Evolutionary conservation across 2,888 invertebrate species (phyloP).

Genomic region (Mesochorus sp.): DNA sequence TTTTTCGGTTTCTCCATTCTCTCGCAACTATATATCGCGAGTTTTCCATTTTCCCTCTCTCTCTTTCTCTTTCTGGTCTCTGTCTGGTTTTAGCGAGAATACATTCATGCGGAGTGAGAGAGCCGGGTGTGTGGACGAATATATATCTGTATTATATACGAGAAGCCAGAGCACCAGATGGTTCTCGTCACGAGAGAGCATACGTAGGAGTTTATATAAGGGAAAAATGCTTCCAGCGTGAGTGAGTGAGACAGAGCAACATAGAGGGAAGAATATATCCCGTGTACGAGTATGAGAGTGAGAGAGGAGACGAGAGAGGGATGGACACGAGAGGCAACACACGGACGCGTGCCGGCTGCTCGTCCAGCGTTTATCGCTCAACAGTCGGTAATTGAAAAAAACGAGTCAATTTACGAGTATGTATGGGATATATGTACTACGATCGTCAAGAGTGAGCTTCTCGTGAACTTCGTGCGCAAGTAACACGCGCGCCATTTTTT

Average conservation of each 20-base stretch:
- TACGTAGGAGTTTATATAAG: constrained; percentile 27
- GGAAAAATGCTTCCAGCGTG: constrained; percentile 37
- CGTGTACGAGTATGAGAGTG: constrained; percentile 9
- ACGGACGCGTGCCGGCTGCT: constrained; percentile 71
- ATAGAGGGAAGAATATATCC: constrained; percentile 15
- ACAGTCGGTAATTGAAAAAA: constrained; percentile 71
- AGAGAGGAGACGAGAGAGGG: constrained; percentile 36
- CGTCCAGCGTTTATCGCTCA: constrained; percentile 67
- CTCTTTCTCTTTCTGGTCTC: constrained; percentile 19
- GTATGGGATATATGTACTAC: background rate
- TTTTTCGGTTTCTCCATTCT: constrained; percentile 35
- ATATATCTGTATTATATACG: constrained; percentile 35
- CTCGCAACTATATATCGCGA: constrained; percentile 13
- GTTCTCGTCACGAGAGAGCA: constrained; percentile 58
- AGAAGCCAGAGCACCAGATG: constrained; percentile 54
- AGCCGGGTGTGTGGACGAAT: constrained; percentile 39
- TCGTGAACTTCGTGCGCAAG: constrained; percentile 6
- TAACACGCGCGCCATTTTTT: constrained; percentile 1
- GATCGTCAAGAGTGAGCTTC: background rate
- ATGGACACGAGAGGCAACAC: constrained; percentile 42
- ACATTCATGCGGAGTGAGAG: constrained; percentile 45
- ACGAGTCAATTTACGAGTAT: constrained; percentile 64
- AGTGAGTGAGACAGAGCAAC: constrained; percentile 12
- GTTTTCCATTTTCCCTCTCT: constrained; percentile 36
- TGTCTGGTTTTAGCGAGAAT: constrained; percentile 42